These are phyloP conservation scores for Diplogasteroides magnus DNA, from an alignment of 1,140 invertebrate species.

Conservation along the genomic window DNA sequence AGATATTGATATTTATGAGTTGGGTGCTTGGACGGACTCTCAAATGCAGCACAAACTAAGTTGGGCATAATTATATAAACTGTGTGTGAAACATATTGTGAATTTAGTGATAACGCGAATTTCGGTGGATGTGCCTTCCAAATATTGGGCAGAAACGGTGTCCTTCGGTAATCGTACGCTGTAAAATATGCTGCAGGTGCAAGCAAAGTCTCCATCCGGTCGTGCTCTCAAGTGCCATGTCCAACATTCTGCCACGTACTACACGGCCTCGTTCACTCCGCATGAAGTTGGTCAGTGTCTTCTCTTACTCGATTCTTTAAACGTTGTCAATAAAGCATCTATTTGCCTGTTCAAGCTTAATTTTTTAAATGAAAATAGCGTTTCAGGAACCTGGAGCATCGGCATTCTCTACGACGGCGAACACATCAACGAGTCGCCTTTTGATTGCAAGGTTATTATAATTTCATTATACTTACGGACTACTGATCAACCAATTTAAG, in stretches of 20 bases:
- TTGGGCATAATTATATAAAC: no score
- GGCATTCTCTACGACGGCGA: constrained; percentile 88
- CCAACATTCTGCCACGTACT: constrained; percentile 68
- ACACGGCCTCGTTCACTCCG: constrained; percentile 88
- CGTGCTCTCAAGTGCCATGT: constrained; percentile 71
- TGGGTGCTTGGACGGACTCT: no score
- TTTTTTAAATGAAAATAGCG: constrained; percentile 2
- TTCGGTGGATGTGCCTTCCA: no score
- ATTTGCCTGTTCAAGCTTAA: background rate
- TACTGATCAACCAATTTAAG: no score
- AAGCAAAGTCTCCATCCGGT: no score
- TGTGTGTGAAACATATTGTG: no score
- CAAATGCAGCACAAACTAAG: no score
- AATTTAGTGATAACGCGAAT: no score
- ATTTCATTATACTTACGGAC: background rate
- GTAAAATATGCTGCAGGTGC: no score
- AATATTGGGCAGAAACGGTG: no score
- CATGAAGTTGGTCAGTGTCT: constrained; percentile 74
- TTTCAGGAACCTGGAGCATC: constrained; percentile 78
- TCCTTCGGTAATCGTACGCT: no score
- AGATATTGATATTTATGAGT: no score
- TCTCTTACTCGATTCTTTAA: constrained; percentile 10
- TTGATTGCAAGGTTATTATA: constrained; percentile 71
- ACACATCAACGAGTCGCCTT: constrained; percentile 90
- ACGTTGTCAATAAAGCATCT: constrained; percentile 1